Base-by-base conservation (phyloP, 2,888 invertebrate genomes). In the Lamproptera curius region DNA sequence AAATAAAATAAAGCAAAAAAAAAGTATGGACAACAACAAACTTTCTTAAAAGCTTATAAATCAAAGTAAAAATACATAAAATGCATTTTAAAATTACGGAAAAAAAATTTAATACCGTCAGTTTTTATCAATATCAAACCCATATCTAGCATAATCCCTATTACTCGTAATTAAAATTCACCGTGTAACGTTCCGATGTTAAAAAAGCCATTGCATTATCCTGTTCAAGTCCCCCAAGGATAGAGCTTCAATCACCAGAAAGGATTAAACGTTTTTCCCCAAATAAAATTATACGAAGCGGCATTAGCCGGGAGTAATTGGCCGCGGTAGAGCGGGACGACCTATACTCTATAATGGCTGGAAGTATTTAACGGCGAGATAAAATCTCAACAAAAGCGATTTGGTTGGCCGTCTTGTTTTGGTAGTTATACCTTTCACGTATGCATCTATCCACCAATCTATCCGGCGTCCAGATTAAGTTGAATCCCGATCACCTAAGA, bases 351-450 rank as follows among this genome's bases (percentile, higher is more conserved):
- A 70, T 83, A 81, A 82, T 83, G 81, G 82, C 79, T 80, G 78
- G 75, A 84, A 85, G 82, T 84, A 85, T 85, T 86, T 86, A 86
- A 85, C 81, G 76, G 78, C 66, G 70, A 84, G 86, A 86, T 86
- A 85, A 83, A 85, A 86, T 86, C 86, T 86, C 76, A 81, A 85
- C 84, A 86, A 86, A 86, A 75, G 82, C 81, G 81, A 84, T 85
- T 86, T 82, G 83, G 84, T 83, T 75, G 79, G 80, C 80, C 80
- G 80, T 82, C 84, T 82, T 80, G 81, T 84, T 84, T 84, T 74
- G 79, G 80, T 83, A 80, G 79, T 79, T 74, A 75, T 78, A 74
- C 70, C 71, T 68, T 73, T 73, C 80, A 54, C 49, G 75, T 80
- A 81, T 79, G 80, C 74, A 70, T 73, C 73, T 80, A 81, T 83